phyloP scores from a whole-genome alignment of 2,888 invertebrate genomes.

The Agapostemon virescens region DNA sequence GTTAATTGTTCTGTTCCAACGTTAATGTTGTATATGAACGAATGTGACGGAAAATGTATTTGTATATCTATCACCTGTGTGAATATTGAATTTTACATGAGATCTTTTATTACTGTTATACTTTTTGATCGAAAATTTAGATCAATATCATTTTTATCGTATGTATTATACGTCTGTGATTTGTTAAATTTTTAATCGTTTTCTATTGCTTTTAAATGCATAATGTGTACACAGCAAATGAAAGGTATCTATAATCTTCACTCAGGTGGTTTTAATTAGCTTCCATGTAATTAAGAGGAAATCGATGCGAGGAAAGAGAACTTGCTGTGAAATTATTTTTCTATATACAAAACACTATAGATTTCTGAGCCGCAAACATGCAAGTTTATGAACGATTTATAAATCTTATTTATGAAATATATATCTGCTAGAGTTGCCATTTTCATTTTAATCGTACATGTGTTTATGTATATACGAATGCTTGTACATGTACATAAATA shows the following conservation, averaged over 20 bases:
- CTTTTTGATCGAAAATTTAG: not conserved
- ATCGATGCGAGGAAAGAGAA: constrained; percentile 12
- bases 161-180: not conserved
- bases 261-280: constrained; percentile 36
- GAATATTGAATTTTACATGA: constrained; percentile 7
- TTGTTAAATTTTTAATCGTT: not conserved
- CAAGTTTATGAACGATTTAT: constrained; percentile 38
- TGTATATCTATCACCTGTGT: constrained; percentile 33
- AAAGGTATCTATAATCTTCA: constrained; percentile 31
- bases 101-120: not conserved
- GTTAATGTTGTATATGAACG: constrained; percentile 32
- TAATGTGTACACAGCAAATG: not conserved
- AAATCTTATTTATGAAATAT: constrained; percentile 33
- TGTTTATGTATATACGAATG: not conserved
- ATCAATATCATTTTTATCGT: not conserved
- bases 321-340: constrained; percentile 60
- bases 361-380: constrained; percentile 20
- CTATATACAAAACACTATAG: constrained; percentile 45
- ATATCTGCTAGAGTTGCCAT: constrained; percentile 42
- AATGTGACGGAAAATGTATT: constrained; percentile 34
- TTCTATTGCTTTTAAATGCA: not conserved
- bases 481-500: not conserved
- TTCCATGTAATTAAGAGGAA: constrained; percentile 30
- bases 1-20: constrained; percentile 21
- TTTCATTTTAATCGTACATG: constrained; percentile 32